phyloP scores from a whole-genome alignment of 2,888 invertebrate genomes.

The Podotricha telesiphe region DNA sequence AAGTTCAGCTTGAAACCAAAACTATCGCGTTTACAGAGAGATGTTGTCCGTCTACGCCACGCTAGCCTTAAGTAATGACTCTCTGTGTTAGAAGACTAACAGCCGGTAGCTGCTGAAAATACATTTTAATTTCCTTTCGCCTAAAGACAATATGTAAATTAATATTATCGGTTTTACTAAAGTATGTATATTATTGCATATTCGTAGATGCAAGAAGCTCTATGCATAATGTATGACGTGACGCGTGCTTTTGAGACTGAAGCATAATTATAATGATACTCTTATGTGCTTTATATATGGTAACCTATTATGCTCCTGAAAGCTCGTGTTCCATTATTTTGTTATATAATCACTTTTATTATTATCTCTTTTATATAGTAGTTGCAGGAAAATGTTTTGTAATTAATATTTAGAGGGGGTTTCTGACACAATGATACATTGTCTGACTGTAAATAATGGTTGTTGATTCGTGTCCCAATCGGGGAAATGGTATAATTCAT shows the following conservation, averaged over 20 bases:
- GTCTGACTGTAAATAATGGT: not conserved
- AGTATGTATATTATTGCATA: constrained; percentile 20
- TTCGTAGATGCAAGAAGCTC: constrained; percentile 7
- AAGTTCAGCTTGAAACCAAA: too few species aligned
- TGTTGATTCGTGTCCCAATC: not conserved
- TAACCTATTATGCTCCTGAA: constrained; percentile 5
- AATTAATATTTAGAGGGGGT: not conserved
- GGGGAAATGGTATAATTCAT: too few species aligned
- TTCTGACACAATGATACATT: not conserved
- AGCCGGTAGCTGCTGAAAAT: not conserved
- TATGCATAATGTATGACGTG: constrained; percentile 29
- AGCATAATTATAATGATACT: constrained; percentile 28
- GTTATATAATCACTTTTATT: constrained; percentile 5
- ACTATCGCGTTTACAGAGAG: too few species aligned
- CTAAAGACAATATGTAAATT: constrained; percentile 15
- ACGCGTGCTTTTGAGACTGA: constrained; percentile 24
- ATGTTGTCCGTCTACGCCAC: too few species aligned
- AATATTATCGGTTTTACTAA: constrained; percentile 19
- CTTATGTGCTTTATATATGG: constrained; percentile 1
- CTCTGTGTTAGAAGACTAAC: not conserved
- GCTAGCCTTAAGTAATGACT: not conserved
- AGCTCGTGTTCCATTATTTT: not conserved
- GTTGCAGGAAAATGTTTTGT: not conserved
- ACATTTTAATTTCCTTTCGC: constrained; percentile 9
- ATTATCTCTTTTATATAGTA: not conserved